Percentiles rank a stretch among this genome's conserved stretches.
Evolutionary conservation across 2,797 vertebrate species (phyloP).

Genomic region (Aeoliscus strigatus): DNA sequence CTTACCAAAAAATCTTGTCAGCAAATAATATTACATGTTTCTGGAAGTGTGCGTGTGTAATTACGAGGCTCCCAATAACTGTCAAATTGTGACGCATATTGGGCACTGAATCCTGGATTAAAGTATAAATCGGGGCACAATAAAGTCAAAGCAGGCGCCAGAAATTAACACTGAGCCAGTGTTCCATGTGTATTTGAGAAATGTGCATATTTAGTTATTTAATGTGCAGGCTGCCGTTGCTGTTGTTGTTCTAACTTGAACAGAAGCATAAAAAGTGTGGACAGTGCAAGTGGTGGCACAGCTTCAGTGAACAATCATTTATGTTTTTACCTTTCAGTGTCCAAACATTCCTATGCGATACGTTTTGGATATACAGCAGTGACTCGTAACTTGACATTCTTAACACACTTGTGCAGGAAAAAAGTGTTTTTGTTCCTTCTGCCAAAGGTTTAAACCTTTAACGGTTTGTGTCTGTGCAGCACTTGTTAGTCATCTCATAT

Average conservation of each 20-base stretch:
- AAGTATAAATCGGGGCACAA: conserved; percentile 45
- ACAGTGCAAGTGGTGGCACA: no score
- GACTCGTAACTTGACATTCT: conserved; percentile 28
- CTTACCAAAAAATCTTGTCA: conserved; percentile 59
- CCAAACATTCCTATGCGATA: conserved; percentile 35
- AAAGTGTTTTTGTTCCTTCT: conserved; percentile 3
- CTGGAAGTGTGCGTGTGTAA: conserved; percentile 64
- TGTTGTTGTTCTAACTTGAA: conserved; percentile 28
- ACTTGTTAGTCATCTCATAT: conserved; percentile 40
- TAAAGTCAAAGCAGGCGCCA: conserved; percentile 34
- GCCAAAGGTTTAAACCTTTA: conserved; percentile 5
- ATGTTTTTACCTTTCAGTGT: conserved; percentile 26
- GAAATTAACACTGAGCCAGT: conserved; percentile 29
- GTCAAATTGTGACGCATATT: conserved; percentile 36
- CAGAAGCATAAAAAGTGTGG: no score
- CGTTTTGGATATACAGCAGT: conserved; percentile 34
- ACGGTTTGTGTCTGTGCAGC: conserved; percentile 36
- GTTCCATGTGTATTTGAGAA: conserved; percentile 4
- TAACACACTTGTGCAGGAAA: neutral
- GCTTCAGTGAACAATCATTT: conserved; percentile 20
- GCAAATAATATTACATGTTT: conserved; percentile 70
- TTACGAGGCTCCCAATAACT: conserved; percentile 64
- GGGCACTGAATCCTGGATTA: conserved; percentile 40
- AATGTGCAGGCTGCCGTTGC: no score
- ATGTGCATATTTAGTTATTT: conserved; percentile 1